Percentiles rank a stretch among this genome's conserved stretches.
Conservation (phyloP, 64 coral and sea anemone species). For the Pocillopora damicornis region DNA sequence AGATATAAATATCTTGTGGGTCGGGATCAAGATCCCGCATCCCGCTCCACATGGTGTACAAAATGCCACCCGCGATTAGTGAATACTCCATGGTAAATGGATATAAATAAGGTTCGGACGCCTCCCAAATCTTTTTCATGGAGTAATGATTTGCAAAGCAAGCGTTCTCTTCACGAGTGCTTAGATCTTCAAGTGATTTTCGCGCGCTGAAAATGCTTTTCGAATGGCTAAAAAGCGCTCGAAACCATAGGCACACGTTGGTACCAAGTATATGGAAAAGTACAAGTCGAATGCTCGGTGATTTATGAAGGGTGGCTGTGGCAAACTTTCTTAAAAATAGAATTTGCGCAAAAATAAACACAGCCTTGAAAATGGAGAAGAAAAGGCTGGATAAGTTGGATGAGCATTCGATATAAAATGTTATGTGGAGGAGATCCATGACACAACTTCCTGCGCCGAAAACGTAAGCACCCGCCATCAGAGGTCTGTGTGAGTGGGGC, state of each 20-base stretch:
- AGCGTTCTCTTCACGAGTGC: conserved; percentile 57
- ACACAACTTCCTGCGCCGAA: conserved; percentile 92
- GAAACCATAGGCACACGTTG: conserved; percentile 94
- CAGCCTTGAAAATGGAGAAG: conserved; percentile 92
- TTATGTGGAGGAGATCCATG: conserved; percentile 91
- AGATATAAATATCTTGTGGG: conserved; percentile 97
- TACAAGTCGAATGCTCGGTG: conserved; percentile 87
- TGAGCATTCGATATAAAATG: conserved; percentile 92
- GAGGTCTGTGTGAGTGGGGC: conserved; percentile 78
- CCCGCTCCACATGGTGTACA: conserved; percentile 96
- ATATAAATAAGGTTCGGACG: conserved; percentile 88
- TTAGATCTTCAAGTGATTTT: conserved; percentile 42
- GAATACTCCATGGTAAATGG: conserved; percentile 97
- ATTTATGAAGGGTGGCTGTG: conserved; percentile 92
- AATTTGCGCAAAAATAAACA: conserved; percentile 95
- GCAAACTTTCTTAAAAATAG: conserved; percentile 94
- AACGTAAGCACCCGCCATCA: conserved; percentile 89
- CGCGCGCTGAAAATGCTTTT: conserved; percentile 67
- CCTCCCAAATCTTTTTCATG: conserved; percentile 96
- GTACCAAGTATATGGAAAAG: conserved; percentile 97
- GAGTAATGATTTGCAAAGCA: conserved; percentile 92
- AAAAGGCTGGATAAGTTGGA: conserved; percentile 88
- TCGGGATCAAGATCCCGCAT: conserved; percentile 95
- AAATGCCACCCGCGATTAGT: conserved; percentile 82
- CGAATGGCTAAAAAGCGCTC: conserved; percentile 92